Percentiles rank a stretch among this genome's conserved stretches.
Evolutionary conservation across 2,113 vertebrate species (phyloP).

Genomic region (Tetrax tetrax): DNA sequence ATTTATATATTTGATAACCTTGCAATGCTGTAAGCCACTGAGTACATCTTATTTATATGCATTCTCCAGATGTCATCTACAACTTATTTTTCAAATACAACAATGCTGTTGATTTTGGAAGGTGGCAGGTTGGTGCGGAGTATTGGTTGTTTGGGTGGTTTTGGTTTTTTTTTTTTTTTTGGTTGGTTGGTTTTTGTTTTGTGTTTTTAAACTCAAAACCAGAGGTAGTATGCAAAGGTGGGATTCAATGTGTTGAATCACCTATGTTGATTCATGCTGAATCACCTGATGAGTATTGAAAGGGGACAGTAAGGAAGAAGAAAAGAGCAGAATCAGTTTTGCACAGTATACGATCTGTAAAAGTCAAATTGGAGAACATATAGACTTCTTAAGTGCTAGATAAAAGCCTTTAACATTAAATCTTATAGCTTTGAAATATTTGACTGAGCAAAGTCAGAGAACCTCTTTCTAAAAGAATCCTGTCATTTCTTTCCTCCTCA

Average conservation of each 20-base stretch:
- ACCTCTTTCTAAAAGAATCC: conserved; percentile 61
- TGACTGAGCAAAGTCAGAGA: conserved; percentile 64
- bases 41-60: neutral
- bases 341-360: neutral
- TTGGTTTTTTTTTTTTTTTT: too few relatives aligned
- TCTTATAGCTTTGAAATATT: conserved; percentile 68
- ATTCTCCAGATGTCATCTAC: neutral
- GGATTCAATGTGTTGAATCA: neutral
- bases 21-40: neutral
- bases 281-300: neutral
- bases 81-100: neutral
- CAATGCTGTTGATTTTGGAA: neutral
- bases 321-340: conserved; percentile 11
- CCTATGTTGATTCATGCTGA: neutral
- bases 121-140: neutral
- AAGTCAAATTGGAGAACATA: conserved; percentile 49
- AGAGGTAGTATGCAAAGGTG: neutral
- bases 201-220: neutral
- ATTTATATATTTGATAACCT: neutral
- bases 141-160: neutral
- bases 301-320: neutral
- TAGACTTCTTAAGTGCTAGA: conserved; percentile 37
- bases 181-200: neutral
- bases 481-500: conserved; percentile 66
- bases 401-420: conserved; percentile 66